Evolutionary conservation across 1,140 invertebrate species (phyloP).

Genomic region (Drosophila seguyi): DNA sequence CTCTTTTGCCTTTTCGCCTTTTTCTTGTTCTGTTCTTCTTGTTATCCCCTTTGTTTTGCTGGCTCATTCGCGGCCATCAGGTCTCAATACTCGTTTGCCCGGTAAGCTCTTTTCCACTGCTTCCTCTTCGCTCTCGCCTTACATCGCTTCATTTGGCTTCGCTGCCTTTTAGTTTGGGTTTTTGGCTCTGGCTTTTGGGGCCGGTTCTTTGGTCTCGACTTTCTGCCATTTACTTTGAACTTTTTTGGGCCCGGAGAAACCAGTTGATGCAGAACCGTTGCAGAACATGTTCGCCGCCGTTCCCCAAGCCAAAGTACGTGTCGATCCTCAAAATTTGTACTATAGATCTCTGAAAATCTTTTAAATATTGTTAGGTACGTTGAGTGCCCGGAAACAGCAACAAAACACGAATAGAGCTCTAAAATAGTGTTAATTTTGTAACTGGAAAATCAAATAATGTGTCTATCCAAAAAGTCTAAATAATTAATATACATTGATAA

Average conservation of each 20-base stretch:
- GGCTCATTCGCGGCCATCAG: conserved; percentile 38
- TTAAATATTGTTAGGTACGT: not conserved
- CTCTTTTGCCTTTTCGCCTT: conserved; percentile 4
- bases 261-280: conserved; percentile 72
- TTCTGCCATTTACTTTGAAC: conserved; percentile 30
- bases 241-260: conserved; percentile 56
- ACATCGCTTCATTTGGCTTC: conserved; percentile 15
- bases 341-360: not conserved
- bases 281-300: conserved; percentile 66
- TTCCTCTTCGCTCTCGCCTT: conserved; percentile 8
- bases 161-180: conserved; percentile 4
- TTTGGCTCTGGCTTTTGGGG: conserved; percentile 39
- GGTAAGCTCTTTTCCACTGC: conserved; percentile 29
- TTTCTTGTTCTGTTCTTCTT: conserved; percentile 10
- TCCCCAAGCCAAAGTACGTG: conserved; percentile 60
- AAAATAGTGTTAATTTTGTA: too few species aligned
- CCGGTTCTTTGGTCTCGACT: conserved; percentile 48
- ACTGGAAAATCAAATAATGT: too few species aligned
- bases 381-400: not conserved
- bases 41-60: conserved; percentile 39
- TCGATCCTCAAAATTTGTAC: not conserved
- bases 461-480: too few species aligned
- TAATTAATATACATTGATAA: not conserved
- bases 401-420: not conserved
- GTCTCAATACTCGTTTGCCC: conserved; percentile 49